Base-by-base conservation (phyloP, 2,113 vertebrate genomes). In the Cololabis saira region DNA sequence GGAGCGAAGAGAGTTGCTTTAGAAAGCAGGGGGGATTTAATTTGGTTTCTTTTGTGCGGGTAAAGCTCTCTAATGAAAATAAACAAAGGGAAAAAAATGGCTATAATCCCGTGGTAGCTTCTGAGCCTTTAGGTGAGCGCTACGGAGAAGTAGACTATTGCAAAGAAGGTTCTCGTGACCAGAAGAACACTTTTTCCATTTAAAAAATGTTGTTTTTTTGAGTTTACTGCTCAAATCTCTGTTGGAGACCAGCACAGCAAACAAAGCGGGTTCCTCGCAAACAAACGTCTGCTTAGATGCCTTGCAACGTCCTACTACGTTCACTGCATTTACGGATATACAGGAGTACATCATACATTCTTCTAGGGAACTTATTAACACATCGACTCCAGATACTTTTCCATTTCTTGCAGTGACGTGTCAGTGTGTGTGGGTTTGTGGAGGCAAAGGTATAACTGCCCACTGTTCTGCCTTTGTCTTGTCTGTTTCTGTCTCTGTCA, bases 31-130 rank as follows among this genome's bases (percentile, higher is more conserved):
- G 79, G 74, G 80, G 61, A 66, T 84, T 87, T 87, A 30, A 87
- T 89, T 89, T 78, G 69, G 78, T 58, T 54, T 78, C 77, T 89
- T 90, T 89, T 82, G 74, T 90, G 87, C 77, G 73, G 81, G 41
- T 75, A 83, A 79, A 83, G 68, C 80, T 63, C 56, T 75, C 60
- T 80, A 83, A 82, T 85, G 75, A 87, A 90, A 88, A 84, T 72
- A 87, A 91, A 90, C 82, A 84, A 80, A 27, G 84, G 84, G 76
- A 83, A 88, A 84, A 58, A 76, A 65, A 71, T 79, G 77, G 71
- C 22, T 66, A 72, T 83, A 86, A 83, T 84, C 75, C 78, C 30
- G 44, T 66, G 52, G 70, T 54, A 74, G 84, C 83, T 74, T 84
- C 87, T 73, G 83, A 84, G 90, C 75, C 79, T 84, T 56, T 64